Evolutionary conservation across 2,113 vertebrate genomes (phyloP), one percentile per base, ranked within the genome.

Genomic region (Raja brachyura): DNA sequence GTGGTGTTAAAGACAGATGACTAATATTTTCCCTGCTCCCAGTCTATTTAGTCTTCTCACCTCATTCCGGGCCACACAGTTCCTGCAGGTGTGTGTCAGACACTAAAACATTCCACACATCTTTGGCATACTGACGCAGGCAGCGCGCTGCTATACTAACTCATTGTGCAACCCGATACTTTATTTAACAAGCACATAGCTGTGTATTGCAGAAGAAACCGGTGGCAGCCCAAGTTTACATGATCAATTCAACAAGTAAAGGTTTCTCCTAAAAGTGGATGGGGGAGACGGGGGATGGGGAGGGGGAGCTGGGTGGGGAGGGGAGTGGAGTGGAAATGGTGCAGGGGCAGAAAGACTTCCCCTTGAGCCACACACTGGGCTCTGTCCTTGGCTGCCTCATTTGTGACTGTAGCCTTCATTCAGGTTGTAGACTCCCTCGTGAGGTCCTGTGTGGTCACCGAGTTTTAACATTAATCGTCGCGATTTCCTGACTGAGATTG

Each of bases 21-120:
- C 63, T 73, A 39, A 68, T 92, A 13, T 31, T 63, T 63, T 63
- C 68, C 33, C 88, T 90, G 4, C 8, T 25, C 63, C 9, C 18
- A n/a, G 33, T 33, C 66, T 73, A 68, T 73, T 92, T 73, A 92
- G 20, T 73, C 86, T 90, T 90, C 86, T 68, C 88, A 48, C 88
- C 66, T 92, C 88, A 92, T 48, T 6, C 31, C 66, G 48, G 66
- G 31, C 88, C 16, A 6, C 56, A 7, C 25, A n/a, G 56, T n/a
- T 20, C 66, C 9, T 54, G 90, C 90, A 92, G 90, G 90, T 92
- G 90, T 73, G 18, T 48, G 66, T 59, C 20, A 73, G 68, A 31
- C 16, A 5, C 66, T 11, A 73, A 79, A 79, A 22, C 90, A 92
- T 70, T 92, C 90, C 90, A 92, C 68, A 13, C 90, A 92, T 92